phyloP scores from a whole-genome alignment of 2,797 vertebrate species.

The Carcharodon carcharias region DNA sequence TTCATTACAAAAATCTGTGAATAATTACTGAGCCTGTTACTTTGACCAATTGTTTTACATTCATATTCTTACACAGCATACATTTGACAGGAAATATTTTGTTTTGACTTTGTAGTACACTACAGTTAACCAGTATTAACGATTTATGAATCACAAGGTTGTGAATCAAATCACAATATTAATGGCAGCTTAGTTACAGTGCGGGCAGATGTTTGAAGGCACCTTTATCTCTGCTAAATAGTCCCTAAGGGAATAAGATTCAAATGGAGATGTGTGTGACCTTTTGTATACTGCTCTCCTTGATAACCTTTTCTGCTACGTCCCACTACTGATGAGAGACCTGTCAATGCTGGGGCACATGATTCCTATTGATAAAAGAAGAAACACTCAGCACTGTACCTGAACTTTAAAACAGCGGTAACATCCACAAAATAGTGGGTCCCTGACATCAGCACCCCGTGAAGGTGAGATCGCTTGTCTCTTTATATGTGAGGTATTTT shows the following conservation, averaged over 20 bases:
- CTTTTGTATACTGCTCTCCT: not conserved
- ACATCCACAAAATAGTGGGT: not conserved
- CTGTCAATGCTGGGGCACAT: not conserved
- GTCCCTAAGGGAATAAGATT: not conserved
- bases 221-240: not conserved
- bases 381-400: not conserved
- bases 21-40: not conserved
- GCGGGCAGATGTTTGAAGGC: no score
- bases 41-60: not conserved
- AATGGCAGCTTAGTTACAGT: not conserved
- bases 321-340: not conserved
- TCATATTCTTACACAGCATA: conserved; percentile 8
- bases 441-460: not conserved
- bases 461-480: not conserved
- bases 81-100: not conserved
- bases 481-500: not conserved
- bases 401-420: not conserved
- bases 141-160: not conserved
- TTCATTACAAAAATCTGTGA: not conserved
- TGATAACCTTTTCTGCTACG: not conserved
- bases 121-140: not conserved
- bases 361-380: not conserved
- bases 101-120: not conserved
- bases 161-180: not conserved
- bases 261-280: not conserved